Base-by-base conservation (phyloP, 1,140 invertebrate genomes). In the Pteromalus puparum region DNA sequence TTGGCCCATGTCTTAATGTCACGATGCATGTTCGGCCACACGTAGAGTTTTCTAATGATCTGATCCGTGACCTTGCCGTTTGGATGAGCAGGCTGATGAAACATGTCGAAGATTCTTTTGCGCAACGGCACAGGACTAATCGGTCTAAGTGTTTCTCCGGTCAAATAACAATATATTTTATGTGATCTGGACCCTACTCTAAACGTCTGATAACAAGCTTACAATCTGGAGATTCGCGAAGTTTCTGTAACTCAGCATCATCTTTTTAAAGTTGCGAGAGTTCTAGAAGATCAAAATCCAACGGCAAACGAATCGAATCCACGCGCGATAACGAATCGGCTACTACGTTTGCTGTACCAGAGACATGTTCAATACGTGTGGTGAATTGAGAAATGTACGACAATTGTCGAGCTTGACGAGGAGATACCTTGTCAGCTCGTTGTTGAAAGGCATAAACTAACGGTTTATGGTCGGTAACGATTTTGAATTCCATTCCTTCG, bases 71-170 rank as follows among this genome's bases (percentile, higher is more conserved):
- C 65, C 79, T 87, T 80, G 24, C 84, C 85, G 72, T 87, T 85
- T 9, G 88, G 87, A 76, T 92, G 89, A 12, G 87, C 83, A 13
- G 86, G 67, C 46, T 46, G 65, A 79, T 88, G 87, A 46, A 87
- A 42, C 21, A 80, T 42, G 18, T 87, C 82, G 65, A 90, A 88
- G 7, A 87, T 81, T 6, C 26, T n/a, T 83, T 61, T 26, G 2
- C 85, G 83, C 28, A 90, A 68, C 21, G 73, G 24, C 24, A 46
- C 38, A 70, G 89, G 89, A 34, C 89, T 38, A 67, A 84, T 88
- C 5, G 88, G 89, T 12, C 88, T 83, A 5, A 87, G 42, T 34
- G 75, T 67, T 38, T 77, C 83, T 34, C 79, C 87, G 10, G 84
- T 76, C 34, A 83, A 34, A 21, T 86, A 82, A 30, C 74, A 82